phyloP scores from a whole-genome alignment of 2,113 vertebrate genomes.

The Condylura cristata region DNA sequence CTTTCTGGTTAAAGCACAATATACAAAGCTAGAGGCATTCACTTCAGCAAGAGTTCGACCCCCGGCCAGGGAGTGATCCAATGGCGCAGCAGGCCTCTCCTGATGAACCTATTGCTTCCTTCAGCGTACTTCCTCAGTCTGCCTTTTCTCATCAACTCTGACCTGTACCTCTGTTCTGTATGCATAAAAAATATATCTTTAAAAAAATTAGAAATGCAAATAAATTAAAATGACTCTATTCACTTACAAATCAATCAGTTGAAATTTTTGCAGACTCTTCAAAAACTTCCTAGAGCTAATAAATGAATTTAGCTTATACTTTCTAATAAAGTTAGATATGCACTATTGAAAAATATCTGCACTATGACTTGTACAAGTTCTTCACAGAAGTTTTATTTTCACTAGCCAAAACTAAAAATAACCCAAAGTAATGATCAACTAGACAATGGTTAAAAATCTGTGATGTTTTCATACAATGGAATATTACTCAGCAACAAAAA shows the following conservation, averaged over 20 bases:
- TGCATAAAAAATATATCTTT: no score
- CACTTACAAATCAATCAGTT: not conserved
- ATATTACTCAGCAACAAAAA: constrained; percentile 4
- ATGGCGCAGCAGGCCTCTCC: no score
- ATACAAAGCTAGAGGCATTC: no score
- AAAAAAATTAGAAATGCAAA: not conserved
- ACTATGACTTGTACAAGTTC: not conserved
- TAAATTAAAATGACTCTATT: not conserved
- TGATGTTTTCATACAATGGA: not conserved
- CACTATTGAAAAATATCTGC: not conserved
- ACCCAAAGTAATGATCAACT: not conserved
- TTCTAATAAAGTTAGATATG: not conserved
- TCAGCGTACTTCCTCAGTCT: no score
- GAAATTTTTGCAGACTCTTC: not conserved
- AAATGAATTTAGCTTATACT: not conserved
- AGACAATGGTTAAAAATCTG: not conserved
- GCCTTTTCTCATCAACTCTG: no score
- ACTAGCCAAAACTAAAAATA: not conserved
- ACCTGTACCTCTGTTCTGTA: no score
- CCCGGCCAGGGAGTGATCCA: no score
- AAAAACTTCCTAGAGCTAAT: not conserved
- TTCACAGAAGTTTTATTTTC: not conserved
- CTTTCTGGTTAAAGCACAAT: no score
- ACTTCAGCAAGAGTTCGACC: no score
- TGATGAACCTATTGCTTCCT: no score